Evolutionary conservation across 2,113 vertebrate genomes (phyloP).

Genomic region (Chroicocephalus ridibundus): DNA sequence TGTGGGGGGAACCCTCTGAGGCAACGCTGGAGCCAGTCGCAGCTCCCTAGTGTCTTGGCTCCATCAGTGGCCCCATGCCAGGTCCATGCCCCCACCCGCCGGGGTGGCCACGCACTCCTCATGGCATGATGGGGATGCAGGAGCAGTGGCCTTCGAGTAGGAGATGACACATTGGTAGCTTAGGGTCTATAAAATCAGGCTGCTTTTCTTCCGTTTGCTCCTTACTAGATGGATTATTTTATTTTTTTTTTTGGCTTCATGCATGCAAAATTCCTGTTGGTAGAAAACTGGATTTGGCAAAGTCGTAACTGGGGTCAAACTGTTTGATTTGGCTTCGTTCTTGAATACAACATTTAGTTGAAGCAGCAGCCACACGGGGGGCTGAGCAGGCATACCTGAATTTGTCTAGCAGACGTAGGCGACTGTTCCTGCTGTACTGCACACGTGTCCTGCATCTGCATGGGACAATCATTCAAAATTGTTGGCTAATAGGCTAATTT

Average conservation of each 20-base stretch:
- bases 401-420: neutral
- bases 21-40: accelerated
- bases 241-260: neutral
- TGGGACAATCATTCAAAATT: too few species aligned
- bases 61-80: neutral
- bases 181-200: neutral
- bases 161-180: too few species aligned
- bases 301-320: neutral
- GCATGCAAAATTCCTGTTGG: neutral
- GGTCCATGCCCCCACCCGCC: accelerated
- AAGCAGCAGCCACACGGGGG: neutral
- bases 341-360: neutral
- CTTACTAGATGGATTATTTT: neutral
- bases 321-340: neutral
- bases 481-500: neutral
- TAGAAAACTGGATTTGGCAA: neutral
- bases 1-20: accelerated
- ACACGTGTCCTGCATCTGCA: neutral
- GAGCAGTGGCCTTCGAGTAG: neutral
- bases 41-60: neutral
- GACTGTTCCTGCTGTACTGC: neutral
- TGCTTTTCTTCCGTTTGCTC: neutral
- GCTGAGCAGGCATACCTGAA: neutral
- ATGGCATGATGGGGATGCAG: neutral
- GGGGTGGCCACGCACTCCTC: accelerated